A percentile compares a stretch with the other conserved stretches of the same genome.
Conservation (phyloP, 2,113 vertebrate species). For the Hemiscyllium ocellatum region DNA sequence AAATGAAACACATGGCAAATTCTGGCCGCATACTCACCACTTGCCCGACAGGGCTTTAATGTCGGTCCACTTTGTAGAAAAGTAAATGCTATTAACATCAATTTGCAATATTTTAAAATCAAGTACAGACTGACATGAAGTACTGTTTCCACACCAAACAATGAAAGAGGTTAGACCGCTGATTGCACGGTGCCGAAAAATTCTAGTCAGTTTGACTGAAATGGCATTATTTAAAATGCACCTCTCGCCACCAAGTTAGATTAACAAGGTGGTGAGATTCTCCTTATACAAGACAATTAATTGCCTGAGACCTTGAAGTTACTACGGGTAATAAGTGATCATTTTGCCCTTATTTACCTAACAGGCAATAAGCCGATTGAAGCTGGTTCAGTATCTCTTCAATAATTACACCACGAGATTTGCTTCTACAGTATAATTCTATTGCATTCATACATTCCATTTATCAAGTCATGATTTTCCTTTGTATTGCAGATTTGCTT, state of each 20-base stretch:
- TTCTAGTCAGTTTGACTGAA: background rate
- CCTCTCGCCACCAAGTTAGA: background rate
- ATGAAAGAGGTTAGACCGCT: background rate
- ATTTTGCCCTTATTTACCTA: conserved; percentile 20
- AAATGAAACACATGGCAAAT: background rate
- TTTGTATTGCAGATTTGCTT: background rate
- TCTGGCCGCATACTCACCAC: background rate
- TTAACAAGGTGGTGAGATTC: background rate
- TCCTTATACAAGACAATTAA: background rate
- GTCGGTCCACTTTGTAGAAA: background rate
- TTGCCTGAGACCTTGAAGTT: background rate
- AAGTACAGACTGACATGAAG: background rate
- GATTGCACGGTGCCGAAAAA: background rate
- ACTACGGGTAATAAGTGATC: background rate
- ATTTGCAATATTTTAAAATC: background rate
- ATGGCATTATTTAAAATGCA: background rate
- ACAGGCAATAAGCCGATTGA: background rate
- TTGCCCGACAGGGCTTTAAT: background rate
- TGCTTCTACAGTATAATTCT: background rate
- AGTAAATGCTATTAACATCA: background rate
- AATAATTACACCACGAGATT: background rate
- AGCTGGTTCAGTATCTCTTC: background rate
- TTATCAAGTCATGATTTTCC: background rate
- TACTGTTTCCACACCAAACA: background rate
- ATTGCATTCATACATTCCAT: background rate